Base-by-base conservation (phyloP, 2,113 vertebrate genomes). In the Colaptes auratus region DNA sequence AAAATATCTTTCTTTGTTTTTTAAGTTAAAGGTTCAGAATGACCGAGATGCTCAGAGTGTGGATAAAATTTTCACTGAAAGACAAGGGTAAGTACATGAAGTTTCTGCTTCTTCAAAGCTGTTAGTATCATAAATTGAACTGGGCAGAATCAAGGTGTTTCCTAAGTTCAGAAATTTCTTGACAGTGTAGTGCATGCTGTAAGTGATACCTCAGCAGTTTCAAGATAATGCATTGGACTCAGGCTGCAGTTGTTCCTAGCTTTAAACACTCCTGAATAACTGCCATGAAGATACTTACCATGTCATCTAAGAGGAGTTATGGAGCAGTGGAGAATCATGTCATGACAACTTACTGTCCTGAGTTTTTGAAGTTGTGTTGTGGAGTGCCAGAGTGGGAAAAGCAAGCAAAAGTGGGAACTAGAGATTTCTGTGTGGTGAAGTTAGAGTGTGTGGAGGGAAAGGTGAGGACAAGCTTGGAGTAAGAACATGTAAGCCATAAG, bases 41-140 rank as follows among this genome's bases (percentile, higher is more conserved):
- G 98, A 99, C 96, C 96, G 96, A 70, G 98, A 99, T 10, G 96
- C 98, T 69, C 98, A 99, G 76, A 98, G 97, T 63, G 98, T 99
- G 75, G 99, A 99, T 93, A 96, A 97, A 87, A 98, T 99, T 96
- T 99, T 99, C 96, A 99, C 98, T 19, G 98, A 99, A 95, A 98
- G 99, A 97, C 98, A 99, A 97, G 94, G 96, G 99, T 99, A 97
- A 99, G 99, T 99, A 95, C 16, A 71, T 78, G 31, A 70, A 84
- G 3, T 74, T 1, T 28, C 12, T 78, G 10, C 52, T 58, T 63
- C 48, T 72, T 64, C 35, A 52, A 72, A 93, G 70, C n/a, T 85
- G 23, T 61, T 82, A 44, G 90, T 86, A 87, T 85, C 23, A 7
- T 71, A 46, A 61, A 58, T 23, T 76, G 39, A 80, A 9, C 36